Percentiles rank a stretch among this genome's conserved stretches.
Evolutionary conservation across 1,140 invertebrate species (phyloP).

Genomic region (Diprion similis): DNA sequence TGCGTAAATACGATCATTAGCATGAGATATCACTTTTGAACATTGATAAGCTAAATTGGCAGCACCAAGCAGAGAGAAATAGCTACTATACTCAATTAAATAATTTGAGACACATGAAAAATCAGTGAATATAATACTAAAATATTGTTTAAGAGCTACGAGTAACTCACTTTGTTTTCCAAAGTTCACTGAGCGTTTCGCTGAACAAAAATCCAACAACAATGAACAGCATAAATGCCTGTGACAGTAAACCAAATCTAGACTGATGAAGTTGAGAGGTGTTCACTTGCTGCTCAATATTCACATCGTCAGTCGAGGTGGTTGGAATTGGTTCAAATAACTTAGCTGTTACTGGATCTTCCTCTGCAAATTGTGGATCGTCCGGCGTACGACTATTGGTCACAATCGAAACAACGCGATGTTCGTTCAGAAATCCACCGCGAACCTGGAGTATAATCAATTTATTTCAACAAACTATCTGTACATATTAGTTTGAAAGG

Average conservation of each 20-base stretch:
- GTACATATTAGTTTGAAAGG: background rate
- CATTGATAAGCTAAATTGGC: no score
- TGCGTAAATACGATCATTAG: no score
- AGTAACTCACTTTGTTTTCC: slow-evolving; percentile 82
- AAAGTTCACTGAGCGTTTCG: slow-evolving; percentile 88
- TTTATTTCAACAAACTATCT: background rate
- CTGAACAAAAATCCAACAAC: slow-evolving; percentile 88
- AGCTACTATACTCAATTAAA: no score
- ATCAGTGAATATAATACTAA: background rate
- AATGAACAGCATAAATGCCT: slow-evolving; percentile 85
- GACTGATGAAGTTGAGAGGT: slow-evolving; percentile 92
- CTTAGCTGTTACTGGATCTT: slow-evolving; percentile 54
- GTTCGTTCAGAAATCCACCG: slow-evolving; percentile 70
- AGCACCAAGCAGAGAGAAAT: no score
- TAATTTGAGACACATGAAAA: background rate
- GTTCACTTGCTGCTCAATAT: slow-evolving; percentile 69
- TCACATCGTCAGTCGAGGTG: slow-evolving; percentile 34
- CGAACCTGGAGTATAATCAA: slow-evolving; percentile 60
- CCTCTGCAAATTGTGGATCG: slow-evolving; percentile 40
- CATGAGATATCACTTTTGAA: no score
- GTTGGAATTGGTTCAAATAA: slow-evolving; percentile 55
- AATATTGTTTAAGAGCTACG: background rate
- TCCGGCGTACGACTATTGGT: slow-evolving; percentile 51
- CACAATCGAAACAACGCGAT: slow-evolving; percentile 65
- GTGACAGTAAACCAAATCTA: slow-evolving; percentile 83